A percentile compares a stretch with the other conserved stretches of the same genome.
Evolutionary conservation across 1,140 invertebrate species (phyloP).

Genomic region (Oryctes rhinoceros): DNA sequence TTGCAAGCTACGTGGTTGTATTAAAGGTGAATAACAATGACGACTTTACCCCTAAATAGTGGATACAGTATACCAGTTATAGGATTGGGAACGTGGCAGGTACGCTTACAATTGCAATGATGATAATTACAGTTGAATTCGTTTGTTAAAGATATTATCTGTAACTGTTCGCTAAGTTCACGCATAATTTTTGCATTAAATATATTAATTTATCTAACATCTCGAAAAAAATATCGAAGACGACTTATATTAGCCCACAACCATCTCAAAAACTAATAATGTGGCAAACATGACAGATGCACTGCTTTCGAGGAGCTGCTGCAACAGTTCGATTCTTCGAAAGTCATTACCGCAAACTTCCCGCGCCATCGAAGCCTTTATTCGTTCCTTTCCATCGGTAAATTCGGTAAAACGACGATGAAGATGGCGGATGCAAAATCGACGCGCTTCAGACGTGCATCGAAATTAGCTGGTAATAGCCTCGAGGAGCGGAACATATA

Average conservation of each 20-base stretch:
- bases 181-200: too few species aligned
- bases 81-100: conserved; percentile 43
- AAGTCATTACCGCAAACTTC: conserved; percentile 7
- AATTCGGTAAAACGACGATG: not conserved
- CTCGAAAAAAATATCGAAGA: too few species aligned
- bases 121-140: too few species aligned
- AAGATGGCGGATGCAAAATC: not conserved
- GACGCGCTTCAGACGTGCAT: not conserved
- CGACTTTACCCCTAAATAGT: not conserved
- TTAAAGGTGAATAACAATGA: not conserved
- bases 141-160: too few species aligned
- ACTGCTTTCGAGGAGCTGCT: not conserved
- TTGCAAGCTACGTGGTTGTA: not conserved
- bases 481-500: not conserved
- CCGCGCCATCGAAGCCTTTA: not conserved
- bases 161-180: too few species aligned
- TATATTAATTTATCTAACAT: too few species aligned
- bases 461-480: conserved; percentile 6
- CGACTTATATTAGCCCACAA: not conserved
- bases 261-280: not conserved
- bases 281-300: not conserved
- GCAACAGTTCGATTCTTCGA: not conserved
- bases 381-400: not conserved
- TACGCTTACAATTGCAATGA: not conserved
- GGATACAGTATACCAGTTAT: conserved; percentile 28